Conservation (phyloP, 2,888 invertebrate genomes). For the Nebria salina region DNA sequence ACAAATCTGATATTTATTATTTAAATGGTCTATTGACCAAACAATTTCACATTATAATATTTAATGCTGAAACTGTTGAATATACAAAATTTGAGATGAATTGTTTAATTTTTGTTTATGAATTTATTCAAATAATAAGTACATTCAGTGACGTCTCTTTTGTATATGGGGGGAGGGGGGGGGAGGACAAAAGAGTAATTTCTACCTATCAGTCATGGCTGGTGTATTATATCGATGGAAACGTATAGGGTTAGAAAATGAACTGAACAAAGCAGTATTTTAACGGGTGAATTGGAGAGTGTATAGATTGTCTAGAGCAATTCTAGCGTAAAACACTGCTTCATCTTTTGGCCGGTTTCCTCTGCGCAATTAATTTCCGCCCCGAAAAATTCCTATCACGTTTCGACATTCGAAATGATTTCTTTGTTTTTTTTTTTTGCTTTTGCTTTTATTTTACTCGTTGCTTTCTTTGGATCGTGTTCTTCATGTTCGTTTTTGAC, state of each 20-base stretch:
- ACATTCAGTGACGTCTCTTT: neutral
- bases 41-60: neutral
- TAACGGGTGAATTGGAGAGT: conserved; percentile 33
- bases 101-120: no score
- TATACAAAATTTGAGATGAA: no score
- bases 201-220: conserved; percentile 43
- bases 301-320: conserved; percentile 44
- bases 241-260: neutral
- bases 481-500: neutral
- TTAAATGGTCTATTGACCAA: neutral
- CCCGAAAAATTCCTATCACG: conserved; percentile 46
- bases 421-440: conserved; percentile 33
- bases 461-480: conserved; percentile 3
- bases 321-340: conserved; percentile 42
- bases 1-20: neutral
- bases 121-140: neutral
- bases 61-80: no score
- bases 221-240: neutral
- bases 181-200: conserved; percentile 47
- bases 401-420: conserved; percentile 40
- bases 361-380: conserved; percentile 46
- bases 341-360: conserved; percentile 40
- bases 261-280: conserved; percentile 34
- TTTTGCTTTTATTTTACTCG: conserved; percentile 8
- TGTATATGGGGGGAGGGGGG: neutral